phyloP scores from a whole-genome alignment of 1,140 invertebrate genomes.

The Plectrocnemia conspersa region DNA sequence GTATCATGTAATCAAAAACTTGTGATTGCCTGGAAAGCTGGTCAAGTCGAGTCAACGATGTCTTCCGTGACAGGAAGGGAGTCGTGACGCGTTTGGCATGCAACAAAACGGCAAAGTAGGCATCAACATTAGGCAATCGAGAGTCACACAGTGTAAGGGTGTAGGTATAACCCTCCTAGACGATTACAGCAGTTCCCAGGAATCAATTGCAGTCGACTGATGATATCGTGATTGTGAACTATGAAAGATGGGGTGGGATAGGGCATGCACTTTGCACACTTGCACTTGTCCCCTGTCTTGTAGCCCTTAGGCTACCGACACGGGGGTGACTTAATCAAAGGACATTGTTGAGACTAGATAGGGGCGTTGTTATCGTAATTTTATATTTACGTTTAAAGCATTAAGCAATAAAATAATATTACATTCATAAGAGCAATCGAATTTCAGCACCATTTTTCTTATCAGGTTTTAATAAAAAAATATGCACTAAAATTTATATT shows the following conservation, averaged over 20 bases:
- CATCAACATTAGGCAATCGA: too few species aligned
- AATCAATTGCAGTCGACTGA: constrained; percentile 11
- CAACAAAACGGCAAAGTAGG: too few species aligned
- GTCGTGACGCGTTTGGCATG: too few species aligned
- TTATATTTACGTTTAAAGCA: constrained; percentile 10
- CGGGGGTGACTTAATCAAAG: constrained; percentile 29
- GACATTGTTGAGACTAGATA: constrained; percentile 28
- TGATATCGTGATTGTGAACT: too few species aligned
- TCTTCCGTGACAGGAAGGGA: constrained; percentile 23
- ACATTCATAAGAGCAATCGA: background rate
- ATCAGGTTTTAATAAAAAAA: too few species aligned
- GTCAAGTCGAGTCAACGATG: too few species aligned
- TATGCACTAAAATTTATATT: too few species aligned
- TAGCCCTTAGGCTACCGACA: constrained; percentile 8
- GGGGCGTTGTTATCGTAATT: constrained; percentile 6
- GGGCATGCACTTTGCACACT: background rate
- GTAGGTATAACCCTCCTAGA: too few species aligned
- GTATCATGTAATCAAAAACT: constrained; percentile 29
- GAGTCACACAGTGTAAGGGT: too few species aligned
- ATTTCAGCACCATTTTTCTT: too few species aligned
- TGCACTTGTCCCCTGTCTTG: constrained; percentile 7
- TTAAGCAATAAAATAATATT: constrained; percentile 1
- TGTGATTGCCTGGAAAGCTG: constrained; percentile 21
- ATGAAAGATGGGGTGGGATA: background rate
- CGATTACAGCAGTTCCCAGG: too few species aligned